Conservation (phyloP, 2,888 invertebrate species). For the Invenusta paracnida region DNA sequence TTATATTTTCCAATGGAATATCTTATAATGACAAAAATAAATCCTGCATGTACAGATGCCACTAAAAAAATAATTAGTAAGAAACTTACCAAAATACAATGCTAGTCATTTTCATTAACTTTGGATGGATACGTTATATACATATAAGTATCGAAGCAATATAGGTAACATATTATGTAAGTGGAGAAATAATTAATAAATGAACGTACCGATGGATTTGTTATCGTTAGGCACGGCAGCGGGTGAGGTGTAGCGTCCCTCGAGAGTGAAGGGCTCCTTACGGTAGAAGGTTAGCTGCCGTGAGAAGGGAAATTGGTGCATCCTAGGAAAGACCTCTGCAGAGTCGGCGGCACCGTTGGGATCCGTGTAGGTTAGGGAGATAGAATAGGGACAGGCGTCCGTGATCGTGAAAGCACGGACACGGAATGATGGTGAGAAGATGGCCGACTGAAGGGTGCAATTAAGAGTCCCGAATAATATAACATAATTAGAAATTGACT, state of each 20-base stretch:
- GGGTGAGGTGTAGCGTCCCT: conserved; percentile 73
- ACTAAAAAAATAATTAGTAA: too few relatives aligned
- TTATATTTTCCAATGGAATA: too few relatives aligned
- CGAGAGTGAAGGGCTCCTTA: conserved; percentile 78
- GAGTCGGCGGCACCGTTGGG: conserved; percentile 56
- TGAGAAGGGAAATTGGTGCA: conserved; percentile 82
- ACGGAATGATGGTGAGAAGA: conserved; percentile 90
- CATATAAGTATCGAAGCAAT: too few relatives aligned
- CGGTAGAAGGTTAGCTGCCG: conserved; percentile 88
- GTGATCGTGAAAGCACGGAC: conserved; percentile 89
- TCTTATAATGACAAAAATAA: too few relatives aligned
- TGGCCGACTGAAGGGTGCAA: conserved; percentile 71
- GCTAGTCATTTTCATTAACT: too few relatives aligned
- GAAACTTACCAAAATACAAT: too few relatives aligned
- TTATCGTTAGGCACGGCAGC: conserved; percentile 68
- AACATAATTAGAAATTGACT: neutral
- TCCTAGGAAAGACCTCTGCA: conserved; percentile 77
- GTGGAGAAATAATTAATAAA: too few relatives aligned
- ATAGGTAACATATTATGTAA: too few relatives aligned
- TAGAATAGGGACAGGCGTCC: conserved; percentile 81
- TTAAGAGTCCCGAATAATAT: neutral
- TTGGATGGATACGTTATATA: too few relatives aligned
- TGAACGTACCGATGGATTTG: too few relatives aligned
- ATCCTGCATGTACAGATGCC: too few relatives aligned
- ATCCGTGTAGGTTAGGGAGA: conserved; percentile 60